phyloP scores from a whole-genome alignment of 2,888 invertebrate species.

The Adelognathus sp. region DNA sequence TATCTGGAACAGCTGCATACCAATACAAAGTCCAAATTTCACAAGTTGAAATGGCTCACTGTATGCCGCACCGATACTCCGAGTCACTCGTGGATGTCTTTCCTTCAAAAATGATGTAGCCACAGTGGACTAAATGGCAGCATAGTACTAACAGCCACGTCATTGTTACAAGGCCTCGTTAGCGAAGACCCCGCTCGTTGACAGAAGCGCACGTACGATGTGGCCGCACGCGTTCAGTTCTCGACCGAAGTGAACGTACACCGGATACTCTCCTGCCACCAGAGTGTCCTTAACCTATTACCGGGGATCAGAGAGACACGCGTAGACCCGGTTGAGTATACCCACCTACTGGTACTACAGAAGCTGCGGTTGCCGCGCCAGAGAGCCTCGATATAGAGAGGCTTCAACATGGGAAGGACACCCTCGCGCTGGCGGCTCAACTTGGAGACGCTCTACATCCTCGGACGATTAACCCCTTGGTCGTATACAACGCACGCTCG shows the following conservation, averaged over 20 bases:
- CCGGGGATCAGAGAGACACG: slow-evolving; percentile 43
- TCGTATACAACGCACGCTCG: slow-evolving; percentile 34
- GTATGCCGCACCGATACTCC: too few relatives aligned
- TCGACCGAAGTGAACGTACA: slow-evolving; percentile 28
- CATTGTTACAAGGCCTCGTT: not conserved
- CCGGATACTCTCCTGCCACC: slow-evolving; percentile 22
- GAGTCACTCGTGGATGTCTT: too few relatives aligned
- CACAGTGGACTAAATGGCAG: not conserved
- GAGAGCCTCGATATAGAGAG: slow-evolving; percentile 25
- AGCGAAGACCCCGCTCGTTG: not conserved
- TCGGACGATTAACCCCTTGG: slow-evolving; percentile 44
- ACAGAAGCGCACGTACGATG: not conserved
- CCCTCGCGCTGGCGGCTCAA: slow-evolving; percentile 21
- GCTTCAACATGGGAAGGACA: slow-evolving; percentile 26
- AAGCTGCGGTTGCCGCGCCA: slow-evolving; percentile 18
- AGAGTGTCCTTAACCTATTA: slow-evolving; percentile 54
- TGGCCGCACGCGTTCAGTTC: slow-evolving; percentile 1
- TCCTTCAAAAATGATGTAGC: not conserved
- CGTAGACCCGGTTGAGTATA: slow-evolving; percentile 26
- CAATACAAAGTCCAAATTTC: too few relatives aligned
- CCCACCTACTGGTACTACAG: slow-evolving; percentile 15
- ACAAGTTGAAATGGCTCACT: too few relatives aligned
- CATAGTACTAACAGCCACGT: not conserved
- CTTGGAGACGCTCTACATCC: slow-evolving; percentile 22
- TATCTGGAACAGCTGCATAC: too few relatives aligned